These are phyloP conservation scores for Platycnemis pennipes DNA, from an alignment of 2,888 invertebrate genomes.

Conservation along the genomic window DNA sequence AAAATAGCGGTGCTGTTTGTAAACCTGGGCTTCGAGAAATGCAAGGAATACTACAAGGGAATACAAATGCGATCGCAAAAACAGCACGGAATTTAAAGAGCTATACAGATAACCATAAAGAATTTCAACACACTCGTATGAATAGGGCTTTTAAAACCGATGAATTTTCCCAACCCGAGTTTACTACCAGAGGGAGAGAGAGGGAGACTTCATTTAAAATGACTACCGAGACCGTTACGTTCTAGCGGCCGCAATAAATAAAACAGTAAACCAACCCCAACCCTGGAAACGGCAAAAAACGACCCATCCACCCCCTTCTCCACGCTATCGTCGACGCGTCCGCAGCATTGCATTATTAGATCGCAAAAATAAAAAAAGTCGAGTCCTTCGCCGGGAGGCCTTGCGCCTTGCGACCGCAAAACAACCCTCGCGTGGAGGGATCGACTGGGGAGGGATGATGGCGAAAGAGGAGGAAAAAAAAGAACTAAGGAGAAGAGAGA, in stretches of 20 bases:
- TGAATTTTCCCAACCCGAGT: background rate
- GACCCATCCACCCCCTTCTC: background rate
- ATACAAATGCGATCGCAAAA: background rate
- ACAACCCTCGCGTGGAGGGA: background rate
- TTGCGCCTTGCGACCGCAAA: constrained; percentile 18
- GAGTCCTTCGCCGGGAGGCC: background rate
- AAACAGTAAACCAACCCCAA: background rate
- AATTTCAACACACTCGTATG: background rate
- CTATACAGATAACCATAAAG: background rate
- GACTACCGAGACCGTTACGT: constrained; percentile 30
- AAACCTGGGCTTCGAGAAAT: background rate
- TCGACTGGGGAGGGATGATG: background rate
- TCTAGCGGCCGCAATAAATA: constrained; percentile 24
- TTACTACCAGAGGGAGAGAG: background rate
- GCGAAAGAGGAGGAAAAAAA: background rate
- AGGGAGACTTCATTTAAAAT: constrained; percentile 1
- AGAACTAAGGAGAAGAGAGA: background rate
- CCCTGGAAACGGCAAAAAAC: background rate
- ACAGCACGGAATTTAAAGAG: background rate
- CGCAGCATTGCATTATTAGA: background rate
- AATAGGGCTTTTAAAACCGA: background rate
- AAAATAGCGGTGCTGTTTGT: background rate
- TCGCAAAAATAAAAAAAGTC: background rate
- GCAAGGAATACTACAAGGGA: background rate
- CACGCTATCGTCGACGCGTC: background rate